phyloP scores from a whole-genome alignment of 2,888 invertebrate genomes.

The Drosophila mayaguana region DNA sequence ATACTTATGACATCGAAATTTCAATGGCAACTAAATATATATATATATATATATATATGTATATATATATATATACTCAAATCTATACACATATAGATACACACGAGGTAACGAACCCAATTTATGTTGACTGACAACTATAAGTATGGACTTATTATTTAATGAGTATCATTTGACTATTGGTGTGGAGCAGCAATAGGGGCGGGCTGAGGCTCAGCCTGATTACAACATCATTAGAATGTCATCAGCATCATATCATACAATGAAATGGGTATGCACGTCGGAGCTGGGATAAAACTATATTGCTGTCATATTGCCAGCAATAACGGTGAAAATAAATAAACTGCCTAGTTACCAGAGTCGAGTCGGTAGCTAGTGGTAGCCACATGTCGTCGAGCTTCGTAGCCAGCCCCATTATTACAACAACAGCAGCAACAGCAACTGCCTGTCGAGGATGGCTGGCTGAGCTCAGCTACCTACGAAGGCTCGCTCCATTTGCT shows the following conservation, averaged over 20 bases:
- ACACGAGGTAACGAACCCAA: slow-evolving; percentile 32
- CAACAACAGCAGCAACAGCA: background rate
- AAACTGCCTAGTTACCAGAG: slow-evolving; percentile 39
- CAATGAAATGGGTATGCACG: background rate
- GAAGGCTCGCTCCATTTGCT: slow-evolving; percentile 50
- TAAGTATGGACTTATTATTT: slow-evolving; percentile 42
- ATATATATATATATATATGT: too few relatives aligned
- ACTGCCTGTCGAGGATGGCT: slow-evolving; percentile 12
- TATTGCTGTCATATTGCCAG: slow-evolving; percentile 35
- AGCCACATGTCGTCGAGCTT: slow-evolving; percentile 36
- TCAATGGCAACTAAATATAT: slow-evolving; percentile 22
- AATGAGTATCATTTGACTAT: slow-evolving; percentile 52
- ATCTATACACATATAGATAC: background rate
- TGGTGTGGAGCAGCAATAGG: slow-evolving; percentile 17
- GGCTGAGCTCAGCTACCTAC: slow-evolving; percentile 36
- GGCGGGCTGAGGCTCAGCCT: slow-evolving; percentile 16
- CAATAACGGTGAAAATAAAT: slow-evolving; percentile 59
- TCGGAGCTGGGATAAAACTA: slow-evolving; percentile 22
- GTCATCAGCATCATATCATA: slow-evolving; percentile 32
- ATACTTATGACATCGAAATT: slow-evolving; percentile 39
- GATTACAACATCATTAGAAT: slow-evolving; percentile 58
- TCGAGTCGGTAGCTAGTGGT: background rate
- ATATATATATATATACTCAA: background rate
- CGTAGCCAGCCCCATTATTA: slow-evolving; percentile 1
- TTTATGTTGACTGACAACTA: slow-evolving; percentile 38